These are phyloP conservation scores for Pitta sordida DNA, from an alignment of 2,113 vertebrate genomes.

Conservation along the genomic window DNA sequence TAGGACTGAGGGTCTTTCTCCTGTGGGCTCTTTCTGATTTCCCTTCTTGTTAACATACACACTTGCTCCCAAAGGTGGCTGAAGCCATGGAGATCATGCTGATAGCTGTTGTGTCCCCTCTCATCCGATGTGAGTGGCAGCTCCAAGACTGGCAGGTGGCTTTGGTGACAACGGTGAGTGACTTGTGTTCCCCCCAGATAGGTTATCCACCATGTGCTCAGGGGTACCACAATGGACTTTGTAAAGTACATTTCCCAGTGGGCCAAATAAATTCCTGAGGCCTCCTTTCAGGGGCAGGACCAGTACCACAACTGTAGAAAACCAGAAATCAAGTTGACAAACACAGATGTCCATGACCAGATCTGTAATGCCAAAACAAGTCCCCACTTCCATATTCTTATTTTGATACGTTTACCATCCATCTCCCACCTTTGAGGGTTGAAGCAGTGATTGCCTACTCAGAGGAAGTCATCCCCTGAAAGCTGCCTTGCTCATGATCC, in stretches of 20 bases:
- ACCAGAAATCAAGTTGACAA: neutral
- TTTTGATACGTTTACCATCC: neutral
- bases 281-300: neutral
- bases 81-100: slow-evolving; percentile 99
- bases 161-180: slow-evolving; percentile 90
- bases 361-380: neutral
- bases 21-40: neutral
- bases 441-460: neutral
- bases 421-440: neutral
- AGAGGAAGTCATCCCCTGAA: neutral
- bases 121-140: slow-evolving; percentile 89
- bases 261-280: neutral
- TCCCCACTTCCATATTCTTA: neutral
- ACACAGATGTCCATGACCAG: fast-evolving
- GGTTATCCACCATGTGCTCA: neutral
- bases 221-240: neutral
- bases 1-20: neutral
- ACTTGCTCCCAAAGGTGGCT: slow-evolving; percentile 72
- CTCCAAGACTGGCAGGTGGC: slow-evolving; percentile 94
- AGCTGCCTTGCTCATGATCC: fast-evolving
- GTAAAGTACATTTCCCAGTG: neutral
- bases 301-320: neutral
- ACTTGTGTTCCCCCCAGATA: neutral
- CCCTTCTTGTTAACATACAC: neutral
- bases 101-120: slow-evolving; percentile 88